phyloP scores from a whole-genome alignment of 2,113 vertebrate species.

The Formicarius rufipectus region DNA sequence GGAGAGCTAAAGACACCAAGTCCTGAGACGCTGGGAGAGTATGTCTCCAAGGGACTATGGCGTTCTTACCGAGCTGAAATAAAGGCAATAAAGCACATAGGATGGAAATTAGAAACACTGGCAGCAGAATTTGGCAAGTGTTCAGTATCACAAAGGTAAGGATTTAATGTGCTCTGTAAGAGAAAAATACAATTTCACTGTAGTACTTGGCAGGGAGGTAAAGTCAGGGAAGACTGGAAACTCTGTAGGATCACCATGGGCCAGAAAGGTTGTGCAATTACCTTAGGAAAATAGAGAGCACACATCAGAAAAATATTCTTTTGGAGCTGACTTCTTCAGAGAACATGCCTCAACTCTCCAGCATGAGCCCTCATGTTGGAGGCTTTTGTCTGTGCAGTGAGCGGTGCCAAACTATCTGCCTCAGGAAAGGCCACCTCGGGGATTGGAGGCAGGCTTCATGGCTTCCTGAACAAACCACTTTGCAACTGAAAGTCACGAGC shows the following conservation, averaged over 20 bases:
- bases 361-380: neutral
- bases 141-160: neutral
- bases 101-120: neutral
- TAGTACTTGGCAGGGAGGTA: neutral
- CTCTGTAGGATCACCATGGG: neutral
- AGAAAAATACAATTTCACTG: neutral
- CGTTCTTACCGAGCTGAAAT: neutral
- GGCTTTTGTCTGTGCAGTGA: neutral
- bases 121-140: neutral
- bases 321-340: neutral
- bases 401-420: neutral
- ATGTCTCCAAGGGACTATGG: neutral
- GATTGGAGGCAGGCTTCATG: neutral
- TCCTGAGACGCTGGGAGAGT: neutral
- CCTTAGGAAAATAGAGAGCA: neutral
- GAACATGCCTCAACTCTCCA: neutral
- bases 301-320: neutral
- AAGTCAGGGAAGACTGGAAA: neutral
- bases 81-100: neutral
- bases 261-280: neutral
- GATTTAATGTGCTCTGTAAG: neutral
- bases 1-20: neutral
- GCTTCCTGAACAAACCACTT: neutral
- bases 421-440: neutral
- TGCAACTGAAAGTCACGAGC: neutral